phyloP scores from a whole-genome alignment of 2,797 vertebrate species.

The Staurois parvus region DNA sequence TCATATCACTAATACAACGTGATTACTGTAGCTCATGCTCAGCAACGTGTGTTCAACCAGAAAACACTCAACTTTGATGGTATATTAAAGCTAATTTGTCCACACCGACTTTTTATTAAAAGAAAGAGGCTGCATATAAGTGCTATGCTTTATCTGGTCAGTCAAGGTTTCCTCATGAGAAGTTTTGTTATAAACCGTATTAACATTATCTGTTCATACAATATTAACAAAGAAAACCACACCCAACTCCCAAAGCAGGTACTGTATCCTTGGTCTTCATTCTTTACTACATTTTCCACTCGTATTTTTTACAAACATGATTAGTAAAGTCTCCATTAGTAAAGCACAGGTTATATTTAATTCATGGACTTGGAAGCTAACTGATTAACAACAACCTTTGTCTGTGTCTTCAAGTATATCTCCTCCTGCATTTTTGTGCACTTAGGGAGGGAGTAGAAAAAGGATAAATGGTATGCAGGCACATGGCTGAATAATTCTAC shows the following conservation, averaged over 20 bases:
- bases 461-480: no score
- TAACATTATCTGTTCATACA: neutral
- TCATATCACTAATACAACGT: constrained; percentile 39
- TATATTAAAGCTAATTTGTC: neutral
- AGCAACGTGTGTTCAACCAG: constrained; percentile 28
- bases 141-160: neutral
- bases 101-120: neutral
- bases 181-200: neutral
- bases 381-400: neutral
- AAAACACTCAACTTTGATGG: neutral
- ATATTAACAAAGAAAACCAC: neutral
- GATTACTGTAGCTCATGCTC: constrained; percentile 45
- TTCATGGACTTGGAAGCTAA: constrained; percentile 20
- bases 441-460: no score
- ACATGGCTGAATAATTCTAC: no score
- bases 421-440: neutral
- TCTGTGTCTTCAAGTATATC: neutral
- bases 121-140: neutral
- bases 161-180: neutral
- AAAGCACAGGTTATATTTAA: constrained; percentile 30
- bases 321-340: constrained; percentile 22
- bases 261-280: neutral
- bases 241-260: neutral
- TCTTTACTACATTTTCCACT: neutral
- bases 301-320: neutral